Percentiles rank a stretch among this genome's conserved stretches.
Evolutionary conservation across 1,140 invertebrate species (phyloP).

Genomic region (Zophobas atratus): DNA sequence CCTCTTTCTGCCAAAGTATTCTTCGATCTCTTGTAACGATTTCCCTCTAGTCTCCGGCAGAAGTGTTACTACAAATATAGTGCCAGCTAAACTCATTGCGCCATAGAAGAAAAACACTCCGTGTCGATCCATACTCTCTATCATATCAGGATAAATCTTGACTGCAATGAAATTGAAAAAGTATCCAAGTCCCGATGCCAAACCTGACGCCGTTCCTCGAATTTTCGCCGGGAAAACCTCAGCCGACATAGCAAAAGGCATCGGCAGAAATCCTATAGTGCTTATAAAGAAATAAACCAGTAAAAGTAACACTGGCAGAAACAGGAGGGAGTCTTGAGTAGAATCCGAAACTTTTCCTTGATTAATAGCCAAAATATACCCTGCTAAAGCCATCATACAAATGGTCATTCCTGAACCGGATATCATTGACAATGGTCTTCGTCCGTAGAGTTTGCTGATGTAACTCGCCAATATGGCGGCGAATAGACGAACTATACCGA

Average conservation of each 20-base stretch:
- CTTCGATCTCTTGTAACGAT: constrained; percentile 81
- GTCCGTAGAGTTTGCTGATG: constrained; percentile 72
- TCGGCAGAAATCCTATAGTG: constrained; percentile 75
- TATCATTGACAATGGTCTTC: constrained; percentile 72
- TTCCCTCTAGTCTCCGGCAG: constrained; percentile 89
- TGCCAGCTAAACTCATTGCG: constrained; percentile 76
- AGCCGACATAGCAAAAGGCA: constrained; percentile 84
- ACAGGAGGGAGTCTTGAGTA: constrained; percentile 58
- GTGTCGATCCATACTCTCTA: constrained; percentile 72
- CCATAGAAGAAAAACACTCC: constrained; percentile 83
- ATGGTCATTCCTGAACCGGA: constrained; percentile 76
- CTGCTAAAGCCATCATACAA: constrained; percentile 73
- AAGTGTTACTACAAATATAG: constrained; percentile 77
- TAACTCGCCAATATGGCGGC: constrained; percentile 72
- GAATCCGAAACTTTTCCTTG: constrained; percentile 57
- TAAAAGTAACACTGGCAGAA: constrained; percentile 71
- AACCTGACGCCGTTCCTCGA: constrained; percentile 77
- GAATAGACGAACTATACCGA: constrained; percentile 72
- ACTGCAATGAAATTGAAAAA: constrained; percentile 82
- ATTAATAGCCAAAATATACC: constrained; percentile 67
- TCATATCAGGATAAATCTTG: constrained; percentile 79
- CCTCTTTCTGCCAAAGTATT: constrained; percentile 68
- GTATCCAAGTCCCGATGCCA: constrained; percentile 79
- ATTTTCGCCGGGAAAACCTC: constrained; percentile 81
- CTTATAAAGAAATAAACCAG: constrained; percentile 75